Percentiles rank a stretch among this genome's conserved stretches.
phyloP scores from a whole-genome alignment of 92 coral and sea anemone genomes.

The Hydrozoanthus gracilis region DNA sequence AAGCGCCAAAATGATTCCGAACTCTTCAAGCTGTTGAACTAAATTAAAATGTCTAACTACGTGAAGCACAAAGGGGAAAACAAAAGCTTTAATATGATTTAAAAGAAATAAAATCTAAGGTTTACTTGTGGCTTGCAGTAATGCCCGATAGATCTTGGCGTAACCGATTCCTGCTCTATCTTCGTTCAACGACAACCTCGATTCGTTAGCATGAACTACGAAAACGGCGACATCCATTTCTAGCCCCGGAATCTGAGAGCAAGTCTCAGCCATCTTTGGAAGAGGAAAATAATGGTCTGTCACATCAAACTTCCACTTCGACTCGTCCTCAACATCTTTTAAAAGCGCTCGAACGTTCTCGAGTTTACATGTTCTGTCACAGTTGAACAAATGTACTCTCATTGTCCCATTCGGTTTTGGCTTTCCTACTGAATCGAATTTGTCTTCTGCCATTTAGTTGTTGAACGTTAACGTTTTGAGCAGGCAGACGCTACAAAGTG shows the following conservation, averaged over 20 bases:
- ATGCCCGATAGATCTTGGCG: conserved; percentile 59
- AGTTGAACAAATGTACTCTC: conserved; percentile 74
- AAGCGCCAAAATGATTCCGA: not conserved
- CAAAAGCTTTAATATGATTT: not conserved
- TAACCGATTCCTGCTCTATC: conserved; percentile 69
- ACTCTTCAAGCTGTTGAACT: not conserved
- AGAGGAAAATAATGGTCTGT: conserved; percentile 42
- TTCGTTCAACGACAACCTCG: conserved; percentile 67
- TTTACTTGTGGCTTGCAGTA: conserved; percentile 50
- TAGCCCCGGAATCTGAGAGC: conserved; percentile 3
- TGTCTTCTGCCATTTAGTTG: conserved; percentile 11
- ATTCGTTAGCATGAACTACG: conserved; percentile 75
- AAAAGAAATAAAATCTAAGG: not conserved
- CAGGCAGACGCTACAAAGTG: conserved; percentile 22
- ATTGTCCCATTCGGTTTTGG: not conserved
- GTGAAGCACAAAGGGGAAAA: not conserved
- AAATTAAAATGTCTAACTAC: not conserved
- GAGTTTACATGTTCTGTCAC: conserved; percentile 70
- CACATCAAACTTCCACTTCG: conserved; percentile 27
- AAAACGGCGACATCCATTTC: conserved; percentile 66
- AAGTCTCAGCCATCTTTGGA: conserved; percentile 45
- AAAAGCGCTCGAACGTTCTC: conserved; percentile 57
- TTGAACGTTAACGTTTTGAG: not conserved
- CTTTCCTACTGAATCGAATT: not conserved
- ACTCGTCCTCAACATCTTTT: conserved; percentile 32